Evolutionary conservation across 2,113 vertebrate genomes (phyloP).

Genomic region (Hystrix cristata): DNA sequence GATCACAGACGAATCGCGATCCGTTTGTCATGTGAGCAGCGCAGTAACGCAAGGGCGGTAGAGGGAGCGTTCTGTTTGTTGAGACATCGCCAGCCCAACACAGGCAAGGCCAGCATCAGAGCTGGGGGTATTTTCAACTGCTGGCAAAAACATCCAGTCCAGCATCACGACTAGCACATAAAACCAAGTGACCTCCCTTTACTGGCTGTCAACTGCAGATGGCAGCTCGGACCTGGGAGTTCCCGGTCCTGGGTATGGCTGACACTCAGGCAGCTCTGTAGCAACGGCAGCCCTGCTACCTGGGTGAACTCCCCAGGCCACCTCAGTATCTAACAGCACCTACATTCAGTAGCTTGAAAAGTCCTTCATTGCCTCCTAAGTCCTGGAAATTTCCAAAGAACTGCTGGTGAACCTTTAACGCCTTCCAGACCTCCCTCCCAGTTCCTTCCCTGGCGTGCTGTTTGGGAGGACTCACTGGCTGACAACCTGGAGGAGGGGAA

Average conservation of each 20-base stretch:
- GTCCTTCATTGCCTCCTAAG: not conserved
- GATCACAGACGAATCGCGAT: not conserved
- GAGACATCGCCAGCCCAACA: not conserved
- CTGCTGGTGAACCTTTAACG: not conserved
- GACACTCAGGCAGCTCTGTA: not conserved
- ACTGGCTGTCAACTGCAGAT: not conserved
- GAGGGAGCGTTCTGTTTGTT: not conserved
- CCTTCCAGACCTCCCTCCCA: not conserved
- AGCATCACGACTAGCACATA: accelerated
- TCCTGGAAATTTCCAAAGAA: not conserved
- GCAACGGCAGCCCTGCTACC: accelerated
- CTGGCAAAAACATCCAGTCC: not conserved
- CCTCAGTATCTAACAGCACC: accelerated
- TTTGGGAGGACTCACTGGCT: not conserved
- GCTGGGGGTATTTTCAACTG: not conserved
- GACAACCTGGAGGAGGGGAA: not conserved
- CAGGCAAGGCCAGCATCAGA: accelerated
- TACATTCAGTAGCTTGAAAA: not conserved
- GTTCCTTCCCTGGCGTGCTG: not conserved
- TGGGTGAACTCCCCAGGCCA: not conserved
- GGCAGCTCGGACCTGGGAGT: not conserved
- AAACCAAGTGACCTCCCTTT: not conserved
- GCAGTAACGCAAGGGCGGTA: not conserved
- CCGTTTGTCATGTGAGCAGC: not conserved
- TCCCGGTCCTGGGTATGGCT: not conserved